Percentiles rank a stretch among this genome's conserved stretches.
These are phyloP conservation scores for Apis dorsata DNA, from an alignment of 1,140 invertebrate species.

Conservation along the genomic window DNA sequence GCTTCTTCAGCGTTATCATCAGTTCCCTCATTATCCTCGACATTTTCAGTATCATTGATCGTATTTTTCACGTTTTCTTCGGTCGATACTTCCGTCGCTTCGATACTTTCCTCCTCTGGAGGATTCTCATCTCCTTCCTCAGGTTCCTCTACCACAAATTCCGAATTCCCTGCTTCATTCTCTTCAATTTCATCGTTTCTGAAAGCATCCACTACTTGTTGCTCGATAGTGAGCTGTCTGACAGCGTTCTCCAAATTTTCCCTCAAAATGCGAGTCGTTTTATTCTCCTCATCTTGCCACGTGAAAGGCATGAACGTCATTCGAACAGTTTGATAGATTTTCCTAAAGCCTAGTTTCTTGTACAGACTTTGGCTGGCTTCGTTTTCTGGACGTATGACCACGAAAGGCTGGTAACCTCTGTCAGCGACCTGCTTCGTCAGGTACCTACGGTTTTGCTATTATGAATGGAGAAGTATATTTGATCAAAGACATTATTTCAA, in stretches of 20 bases:
- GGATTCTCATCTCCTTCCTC: neutral
- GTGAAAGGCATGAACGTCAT: conserved; percentile 85
- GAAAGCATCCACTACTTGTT: conserved; percentile 69
- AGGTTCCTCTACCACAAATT: conserved; percentile 41
- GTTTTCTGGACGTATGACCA: conserved; percentile 92
- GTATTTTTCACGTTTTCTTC: conserved; percentile 56
- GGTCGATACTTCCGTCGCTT: conserved; percentile 58
- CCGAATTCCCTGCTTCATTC: conserved; percentile 42
- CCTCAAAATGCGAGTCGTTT: conserved; percentile 57
- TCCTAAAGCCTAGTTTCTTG: conserved; percentile 88
- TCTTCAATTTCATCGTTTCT: conserved; percentile 62
- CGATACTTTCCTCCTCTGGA: conserved; percentile 50
- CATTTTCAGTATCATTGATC: conserved; percentile 13
- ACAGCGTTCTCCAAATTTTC: conserved; percentile 75
- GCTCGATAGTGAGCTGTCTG: conserved; percentile 70
- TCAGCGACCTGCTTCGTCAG: conserved; percentile 86
- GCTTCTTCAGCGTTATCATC: conserved; percentile 7
- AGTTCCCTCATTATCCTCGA: neutral
- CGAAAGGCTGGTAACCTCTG: conserved; percentile 89
- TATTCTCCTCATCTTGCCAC: conserved; percentile 67
- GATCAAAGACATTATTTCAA: neutral
- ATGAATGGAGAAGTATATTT: conserved; percentile 3
- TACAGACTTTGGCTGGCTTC: conserved; percentile 90
- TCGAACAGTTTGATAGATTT: conserved; percentile 87
- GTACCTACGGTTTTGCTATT: conserved; percentile 69